Evolutionary conservation across 2,888 invertebrate genomes (phyloP), one percentile per base, ranked within the genome.

Genomic region (Drosophila atroscutellata): DNA sequence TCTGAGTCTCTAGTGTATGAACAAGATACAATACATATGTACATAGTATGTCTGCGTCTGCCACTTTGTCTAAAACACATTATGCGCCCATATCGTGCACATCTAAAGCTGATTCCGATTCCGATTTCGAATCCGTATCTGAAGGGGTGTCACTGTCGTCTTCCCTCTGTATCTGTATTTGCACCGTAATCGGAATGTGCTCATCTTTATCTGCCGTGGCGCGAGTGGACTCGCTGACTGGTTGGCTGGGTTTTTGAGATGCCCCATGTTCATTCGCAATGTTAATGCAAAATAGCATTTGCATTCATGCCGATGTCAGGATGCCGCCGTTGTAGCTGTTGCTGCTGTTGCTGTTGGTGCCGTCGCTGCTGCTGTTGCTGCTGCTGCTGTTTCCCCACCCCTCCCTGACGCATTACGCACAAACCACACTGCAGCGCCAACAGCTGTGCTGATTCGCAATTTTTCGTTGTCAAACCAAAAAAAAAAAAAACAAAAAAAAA

Each of bases 261-360:
- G 68, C 60, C 72, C 56, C 68, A 55, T 77, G 74, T 65, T 77
- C 70, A 74, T 62, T 74, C 70, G 74, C 55, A 79, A 83, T 83
- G 72, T 73, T 86, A 83, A 86, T 86, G 86, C 66, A 72, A 84
- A 84, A 83, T 83, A 86, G 76, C 80, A 83, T 80, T 82, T 84
- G 83, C 85, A 82, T 85, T 82, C 85, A 77, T 72, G 77, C 67
- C 79, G 71, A 54, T 70, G 76, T 68, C 77, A 68, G 63, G 52
- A 72, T 73, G 62, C 50, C 47, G 52, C 42, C 50, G 37, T 30
- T 34, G 20, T n/a, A 32, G 34, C 13, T 47, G 36, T 30, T 37
- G 32, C 8, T 32, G 34, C 8, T 49, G 28, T 9, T 36, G 20
- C 13, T 37, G 34, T 11, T 2, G 47, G 5, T 11, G 32, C 13